These are phyloP conservation scores for Nymphalis c-album DNA, from an alignment of 2,888 invertebrate species.

Conservation along the genomic window DNA sequence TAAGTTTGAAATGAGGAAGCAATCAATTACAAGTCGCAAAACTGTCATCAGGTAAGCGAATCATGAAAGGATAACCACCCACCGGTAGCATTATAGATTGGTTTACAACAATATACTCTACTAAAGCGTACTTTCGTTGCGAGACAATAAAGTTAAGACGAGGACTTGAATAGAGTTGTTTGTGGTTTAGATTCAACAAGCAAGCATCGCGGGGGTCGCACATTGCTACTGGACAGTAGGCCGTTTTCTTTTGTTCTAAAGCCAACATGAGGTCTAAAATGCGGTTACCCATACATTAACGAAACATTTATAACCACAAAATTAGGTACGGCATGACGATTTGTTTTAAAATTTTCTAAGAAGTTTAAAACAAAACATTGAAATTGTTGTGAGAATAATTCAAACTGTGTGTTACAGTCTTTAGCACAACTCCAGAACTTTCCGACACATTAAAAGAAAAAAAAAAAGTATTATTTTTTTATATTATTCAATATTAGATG, in stretches of 20 bases:
- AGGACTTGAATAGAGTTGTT: constrained; percentile 62
- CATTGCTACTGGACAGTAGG: constrained; percentile 70
- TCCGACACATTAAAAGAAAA: no score
- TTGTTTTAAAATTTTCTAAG: constrained; percentile 38
- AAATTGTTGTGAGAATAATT: background rate
- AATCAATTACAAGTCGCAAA: constrained; percentile 68
- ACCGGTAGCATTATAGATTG: constrained; percentile 74
- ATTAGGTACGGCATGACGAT: constrained; percentile 41
- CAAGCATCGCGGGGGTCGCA: constrained; percentile 55
- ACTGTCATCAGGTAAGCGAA: constrained; percentile 67
- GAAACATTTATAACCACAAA: constrained; percentile 57
- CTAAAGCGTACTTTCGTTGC: constrained; percentile 51
- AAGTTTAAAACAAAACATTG: constrained; percentile 9
- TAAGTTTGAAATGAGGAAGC: constrained; percentile 44
- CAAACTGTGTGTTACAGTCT: background rate
- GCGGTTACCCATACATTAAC: constrained; percentile 60
- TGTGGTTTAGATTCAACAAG: constrained; percentile 73
- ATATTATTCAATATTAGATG: no score
- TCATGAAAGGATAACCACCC: constrained; percentile 61
- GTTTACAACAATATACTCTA: constrained; percentile 64
- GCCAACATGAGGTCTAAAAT: constrained; percentile 68
- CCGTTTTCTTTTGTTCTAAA: constrained; percentile 60
- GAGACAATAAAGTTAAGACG: constrained; percentile 53
- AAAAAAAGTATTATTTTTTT: no score
- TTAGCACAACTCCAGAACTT: background rate